Evolutionary conservation across 2,797 vertebrate species (phyloP), one percentile per base, ranked within the genome.

Genomic region (Denticeps clupeoides): DNA sequence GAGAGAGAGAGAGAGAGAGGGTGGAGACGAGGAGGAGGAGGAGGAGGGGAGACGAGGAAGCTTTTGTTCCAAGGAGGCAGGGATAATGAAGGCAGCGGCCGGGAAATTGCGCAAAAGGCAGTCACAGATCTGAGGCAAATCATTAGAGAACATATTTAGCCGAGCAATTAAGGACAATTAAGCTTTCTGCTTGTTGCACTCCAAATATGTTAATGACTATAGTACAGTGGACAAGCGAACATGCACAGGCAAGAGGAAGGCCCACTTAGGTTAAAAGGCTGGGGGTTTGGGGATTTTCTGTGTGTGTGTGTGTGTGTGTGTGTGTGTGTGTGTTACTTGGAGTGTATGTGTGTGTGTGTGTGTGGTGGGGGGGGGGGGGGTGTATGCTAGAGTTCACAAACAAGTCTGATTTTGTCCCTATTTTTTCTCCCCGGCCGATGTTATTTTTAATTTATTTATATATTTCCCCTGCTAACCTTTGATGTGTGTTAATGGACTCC

Each of bases 101-200:
- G 82, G 82, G 82, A 89, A 85, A 84, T 88, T 82, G 80, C 49
- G 71, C 77, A 74, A 76, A 82, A 83, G 80, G 80, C 83, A 85
- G 83, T 82, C 84, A 86, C 82, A 87, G 86, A 87, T 81, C 77
- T 77, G 81, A 65, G 76, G 80, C 79, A 79, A 87, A 83, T 87
- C 86, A 86, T 82, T 85, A 82, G 80, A 85, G 81, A 86, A 87
- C 79, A 82, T 85, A 87, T 90, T 86, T 85, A 88, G 82, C 79
- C 64, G 78, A 83, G 73, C 87, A 88, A 91, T 90, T 90, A 89
- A 84, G 83, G 86, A 83, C 89, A 89, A 87, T 91, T 90, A 89
- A 87, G 87, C 86, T 88, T 89, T 79, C 86, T 89, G 84, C 85
- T 82, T 72, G 65, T 82, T 89, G 83, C 86, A 83, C 82, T 87